A percentile compares a stretch with the other conserved stretches of the same genome.
phyloP scores from a whole-genome alignment of 2,797 vertebrate species.

The Sebastes glaucus region DNA sequence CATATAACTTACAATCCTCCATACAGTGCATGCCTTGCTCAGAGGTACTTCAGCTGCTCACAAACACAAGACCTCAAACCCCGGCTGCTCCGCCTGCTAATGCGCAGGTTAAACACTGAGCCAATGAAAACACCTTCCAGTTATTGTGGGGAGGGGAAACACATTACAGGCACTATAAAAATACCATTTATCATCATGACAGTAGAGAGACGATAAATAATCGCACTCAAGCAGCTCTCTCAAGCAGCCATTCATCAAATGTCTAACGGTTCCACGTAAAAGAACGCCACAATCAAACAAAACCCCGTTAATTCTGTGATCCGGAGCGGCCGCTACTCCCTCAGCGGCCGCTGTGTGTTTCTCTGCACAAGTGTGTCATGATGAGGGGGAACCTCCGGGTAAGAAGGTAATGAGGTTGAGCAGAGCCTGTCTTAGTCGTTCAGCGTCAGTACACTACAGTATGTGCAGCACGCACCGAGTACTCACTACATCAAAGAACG shows the following conservation, averaged over 20 bases:
- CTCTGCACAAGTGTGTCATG: conserved; percentile 54
- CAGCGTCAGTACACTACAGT: conserved; percentile 46
- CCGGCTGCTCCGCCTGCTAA: background rate
- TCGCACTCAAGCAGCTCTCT: conserved; percentile 42
- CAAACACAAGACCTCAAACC: background rate
- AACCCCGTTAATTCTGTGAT: conserved; percentile 34
- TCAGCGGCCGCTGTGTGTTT: conserved; percentile 45
- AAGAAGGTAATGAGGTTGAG: conserved; percentile 68
- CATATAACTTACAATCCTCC: background rate
- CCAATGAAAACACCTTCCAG: conserved; percentile 19
- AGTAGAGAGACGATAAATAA: conserved; percentile 53
- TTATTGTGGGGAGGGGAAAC: conserved; percentile 29
- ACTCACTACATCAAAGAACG: conserved; percentile 67
- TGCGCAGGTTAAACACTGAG: conserved; percentile 29
- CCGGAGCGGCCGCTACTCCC: conserved; percentile 6
- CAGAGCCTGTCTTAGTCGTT: conserved; percentile 55
- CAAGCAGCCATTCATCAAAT: conserved; percentile 47
- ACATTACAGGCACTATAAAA: conserved; percentile 34
- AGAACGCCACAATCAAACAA: conserved; percentile 22
- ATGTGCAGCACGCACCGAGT: conserved; percentile 36
- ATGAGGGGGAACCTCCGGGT: conserved; percentile 51
- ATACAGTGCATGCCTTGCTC: background rate
- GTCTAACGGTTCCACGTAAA: conserved; percentile 22
- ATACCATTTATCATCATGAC: conserved; percentile 56
- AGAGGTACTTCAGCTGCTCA: background rate